Conservation (phyloP, 2,888 invertebrate species). For the Aspidapion aeneum region DNA sequence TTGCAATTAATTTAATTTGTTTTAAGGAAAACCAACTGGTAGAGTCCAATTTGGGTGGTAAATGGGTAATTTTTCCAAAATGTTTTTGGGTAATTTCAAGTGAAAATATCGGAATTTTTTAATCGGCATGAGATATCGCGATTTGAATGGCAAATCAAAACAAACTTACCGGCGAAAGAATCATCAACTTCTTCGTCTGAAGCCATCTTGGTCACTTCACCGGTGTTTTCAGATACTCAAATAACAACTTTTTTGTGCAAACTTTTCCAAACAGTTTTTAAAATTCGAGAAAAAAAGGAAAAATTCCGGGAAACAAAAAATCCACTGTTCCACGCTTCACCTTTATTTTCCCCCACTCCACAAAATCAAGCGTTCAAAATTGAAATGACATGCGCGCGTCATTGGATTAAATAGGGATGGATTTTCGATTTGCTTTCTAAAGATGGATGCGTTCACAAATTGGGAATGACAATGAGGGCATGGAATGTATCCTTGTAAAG, state of each 20-base stretch:
- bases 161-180: slow-evolving; percentile 77
- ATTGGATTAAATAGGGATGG: no score
- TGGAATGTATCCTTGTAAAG: no score
- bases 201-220: slow-evolving; percentile 75
- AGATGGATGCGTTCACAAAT: no score
- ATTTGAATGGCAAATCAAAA: slow-evolving; percentile 29
- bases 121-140: slow-evolving; percentile 8
- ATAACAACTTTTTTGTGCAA: slow-evolving; percentile 14
- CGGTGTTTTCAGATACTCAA: slow-evolving; percentile 20
- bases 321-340: slow-evolving; percentile 12
- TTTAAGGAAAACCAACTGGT: background rate
- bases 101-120: slow-evolving; percentile 21
- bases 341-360: slow-evolving; percentile 8
- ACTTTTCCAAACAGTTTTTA: slow-evolving; percentile 18
- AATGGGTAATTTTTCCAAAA: background rate
- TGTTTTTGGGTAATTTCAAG: slow-evolving; percentile 12
- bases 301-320: slow-evolving; percentile 12
- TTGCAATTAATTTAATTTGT: background rate
- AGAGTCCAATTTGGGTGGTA: background rate
- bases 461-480: no score
- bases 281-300: slow-evolving; percentile 12
- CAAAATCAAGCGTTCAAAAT: background rate
- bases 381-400: slow-evolving; percentile 12
- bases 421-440: no score
- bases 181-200: slow-evolving; percentile 87